phyloP scores from a whole-genome alignment of 2,113 vertebrate genomes.

The crab-eating macaque (Macaca fascicularis) region DNA sequence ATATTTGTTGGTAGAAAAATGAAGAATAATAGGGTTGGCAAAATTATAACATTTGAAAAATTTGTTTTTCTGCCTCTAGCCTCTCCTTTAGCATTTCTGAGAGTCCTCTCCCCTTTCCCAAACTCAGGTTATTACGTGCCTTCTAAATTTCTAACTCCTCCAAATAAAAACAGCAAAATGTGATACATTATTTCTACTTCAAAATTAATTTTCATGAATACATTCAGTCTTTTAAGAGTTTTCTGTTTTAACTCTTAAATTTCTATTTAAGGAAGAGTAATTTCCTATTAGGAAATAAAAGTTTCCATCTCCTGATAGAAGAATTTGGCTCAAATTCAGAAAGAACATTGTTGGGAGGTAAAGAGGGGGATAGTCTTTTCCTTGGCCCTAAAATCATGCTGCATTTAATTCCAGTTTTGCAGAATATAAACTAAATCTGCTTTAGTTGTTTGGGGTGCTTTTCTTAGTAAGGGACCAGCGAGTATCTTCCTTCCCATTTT shows the following conservation, averaged over 20 bases:
- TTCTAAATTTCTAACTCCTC: not conserved
- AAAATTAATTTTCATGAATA: conserved; percentile 32
- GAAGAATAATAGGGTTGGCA: not conserved
- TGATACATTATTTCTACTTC: conserved; percentile 26
- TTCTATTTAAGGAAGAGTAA: not conserved
- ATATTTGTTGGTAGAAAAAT: not conserved
- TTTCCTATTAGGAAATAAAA: conserved; percentile 33
- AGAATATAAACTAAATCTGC: not conserved
- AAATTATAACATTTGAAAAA: conserved; percentile 11
- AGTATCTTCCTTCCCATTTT: not conserved
- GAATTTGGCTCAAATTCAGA: not conserved
- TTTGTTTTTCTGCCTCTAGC: not conserved
- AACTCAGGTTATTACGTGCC: not conserved
- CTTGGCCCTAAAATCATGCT: not conserved
- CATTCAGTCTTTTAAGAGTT: not conserved
- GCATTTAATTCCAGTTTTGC: not conserved
- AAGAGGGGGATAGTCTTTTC: not conserved
- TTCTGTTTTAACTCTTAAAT: not conserved
- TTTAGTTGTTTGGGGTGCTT: not conserved
- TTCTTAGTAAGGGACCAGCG: not conserved
- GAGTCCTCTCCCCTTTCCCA: not conserved
- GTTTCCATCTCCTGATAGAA: not conserved
- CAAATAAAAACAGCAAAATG: not conserved
- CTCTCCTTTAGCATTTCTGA: not conserved
- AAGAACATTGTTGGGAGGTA: not conserved